Percentiles rank a stretch among this genome's conserved stretches.
phyloP scores from a whole-genome alignment of 2,113 vertebrate species.

The Pungitius pungitius region DNA sequence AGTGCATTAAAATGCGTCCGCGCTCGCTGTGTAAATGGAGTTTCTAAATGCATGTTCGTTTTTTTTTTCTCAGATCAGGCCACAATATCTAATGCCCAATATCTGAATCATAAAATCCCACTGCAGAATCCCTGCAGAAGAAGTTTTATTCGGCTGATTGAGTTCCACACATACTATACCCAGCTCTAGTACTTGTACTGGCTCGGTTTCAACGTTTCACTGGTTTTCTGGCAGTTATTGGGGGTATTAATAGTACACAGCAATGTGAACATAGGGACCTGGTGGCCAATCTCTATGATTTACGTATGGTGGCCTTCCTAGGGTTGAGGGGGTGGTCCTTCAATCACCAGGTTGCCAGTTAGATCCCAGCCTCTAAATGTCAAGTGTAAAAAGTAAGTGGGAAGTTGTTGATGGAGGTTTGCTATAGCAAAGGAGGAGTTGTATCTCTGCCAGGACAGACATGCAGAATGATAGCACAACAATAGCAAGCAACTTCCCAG shows the following conservation, averaged over 20 bases:
- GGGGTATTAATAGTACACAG: neutral
- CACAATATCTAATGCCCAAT: neutral
- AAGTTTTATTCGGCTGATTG: too few species aligned
- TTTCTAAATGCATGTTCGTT: neutral
- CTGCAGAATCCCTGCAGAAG: too few species aligned
- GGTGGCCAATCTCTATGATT: too few species aligned
- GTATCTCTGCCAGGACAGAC: neutral
- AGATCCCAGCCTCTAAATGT: neutral
- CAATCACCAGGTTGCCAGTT: too few species aligned
- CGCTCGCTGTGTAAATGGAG: neutral
- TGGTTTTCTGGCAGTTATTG: neutral
- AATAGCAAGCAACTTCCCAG: too few species aligned
- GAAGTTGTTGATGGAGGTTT: too few species aligned
- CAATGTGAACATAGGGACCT: neutral
- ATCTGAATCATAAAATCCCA: neutral
- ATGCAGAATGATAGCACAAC: too few species aligned
- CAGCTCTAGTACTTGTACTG: too few species aligned
- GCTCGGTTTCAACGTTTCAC: too few species aligned
- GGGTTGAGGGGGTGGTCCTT: neutral
- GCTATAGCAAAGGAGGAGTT: neutral
- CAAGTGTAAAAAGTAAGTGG: too few species aligned
- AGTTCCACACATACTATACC: too few species aligned
- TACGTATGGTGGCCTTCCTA: too few species aligned
- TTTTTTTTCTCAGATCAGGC: neutral
- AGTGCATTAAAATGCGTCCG: neutral